Evolutionary conservation across 2,113 vertebrate species (phyloP), one percentile per base, ranked within the genome.

Genomic region (Sebastes fasciatus): DNA sequence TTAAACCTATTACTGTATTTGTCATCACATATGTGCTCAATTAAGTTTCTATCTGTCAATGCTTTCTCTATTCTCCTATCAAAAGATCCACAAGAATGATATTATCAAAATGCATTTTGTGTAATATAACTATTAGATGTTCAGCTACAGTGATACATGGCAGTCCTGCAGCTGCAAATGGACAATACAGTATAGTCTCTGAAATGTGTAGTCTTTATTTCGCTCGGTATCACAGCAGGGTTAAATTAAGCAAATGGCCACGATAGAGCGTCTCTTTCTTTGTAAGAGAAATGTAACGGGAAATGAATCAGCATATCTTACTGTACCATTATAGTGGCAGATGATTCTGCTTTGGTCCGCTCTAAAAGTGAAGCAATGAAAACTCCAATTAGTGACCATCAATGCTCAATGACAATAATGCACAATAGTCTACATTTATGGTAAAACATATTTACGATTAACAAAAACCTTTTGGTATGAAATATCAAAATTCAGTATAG

Each of bases 261-360:
- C 10, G 12, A 48, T 6, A 48, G 12, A n/a, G 45, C 7, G 1
- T 9, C 13, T 21, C 8, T 4, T 58, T 45, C 4, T 43, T 45
- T 72, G 17, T 14, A n/a, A 61, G 16, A 60, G 2, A 61, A 1
- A 16, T 61, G 34, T 17, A 42, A 1, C 16, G 7, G 14, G 66
- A 77, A 45, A 23, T 17, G n/a, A 23, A 26, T 64, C n/a, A 13
- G 7, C 5, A 13, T 45, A 23, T 48, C 64, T 71, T 76, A 83
- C 80, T 23, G 1, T 11, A 87, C 80, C 42, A 0, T 12, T 71
- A 21, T 52, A 71, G 23, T 46, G 14, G 34, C n/a, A 48, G 52
- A 21, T 19, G 34, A 19, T 14, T 78, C 43, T 13, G 4, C 55
- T 49, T 52, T 48, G 52, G n/a, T 43, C 13, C 57, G 19, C 21